A percentile compares a stretch with the other conserved stretches of the same genome.
Conservation (phyloP, 2,797 vertebrate species). For the Diglossa cyanea region DNA sequence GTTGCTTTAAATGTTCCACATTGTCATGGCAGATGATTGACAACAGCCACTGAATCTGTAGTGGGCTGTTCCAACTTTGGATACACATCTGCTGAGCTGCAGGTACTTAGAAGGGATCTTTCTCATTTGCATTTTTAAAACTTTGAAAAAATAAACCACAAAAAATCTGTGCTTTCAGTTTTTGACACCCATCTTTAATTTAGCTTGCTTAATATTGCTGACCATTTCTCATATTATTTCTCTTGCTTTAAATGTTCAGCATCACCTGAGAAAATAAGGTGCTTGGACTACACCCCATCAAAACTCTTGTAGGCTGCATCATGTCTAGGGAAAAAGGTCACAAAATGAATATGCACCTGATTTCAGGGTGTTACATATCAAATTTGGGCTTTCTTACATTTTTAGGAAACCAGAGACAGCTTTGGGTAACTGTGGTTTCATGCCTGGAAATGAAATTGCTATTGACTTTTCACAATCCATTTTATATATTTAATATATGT, state of each 20-base stretch:
- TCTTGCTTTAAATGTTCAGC: neutral
- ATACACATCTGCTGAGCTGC: neutral
- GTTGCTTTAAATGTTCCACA: neutral
- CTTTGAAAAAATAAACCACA: neutral
- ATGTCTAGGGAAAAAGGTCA: neutral
- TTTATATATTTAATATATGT: neutral
- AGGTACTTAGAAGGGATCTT: neutral
- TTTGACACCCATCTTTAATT: neutral
- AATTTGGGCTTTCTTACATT: neutral
- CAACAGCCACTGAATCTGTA: neutral
- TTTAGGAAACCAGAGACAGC: neutral
- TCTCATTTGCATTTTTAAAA: neutral
- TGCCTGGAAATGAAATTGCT: neutral
- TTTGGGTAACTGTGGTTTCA: neutral
- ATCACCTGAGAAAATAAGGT: conserved; percentile 20
- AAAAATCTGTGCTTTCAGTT: neutral
- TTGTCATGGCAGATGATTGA: neutral
- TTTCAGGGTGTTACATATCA: neutral
- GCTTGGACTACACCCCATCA: neutral
- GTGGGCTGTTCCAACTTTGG: neutral
- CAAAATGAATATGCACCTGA: neutral
- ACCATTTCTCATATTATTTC: neutral
- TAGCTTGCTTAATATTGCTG: neutral
- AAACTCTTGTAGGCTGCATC: neutral
- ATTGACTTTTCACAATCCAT: neutral